phyloP scores from a whole-genome alignment of 2,797 vertebrate species.

The Darevskia mixta region DNA sequence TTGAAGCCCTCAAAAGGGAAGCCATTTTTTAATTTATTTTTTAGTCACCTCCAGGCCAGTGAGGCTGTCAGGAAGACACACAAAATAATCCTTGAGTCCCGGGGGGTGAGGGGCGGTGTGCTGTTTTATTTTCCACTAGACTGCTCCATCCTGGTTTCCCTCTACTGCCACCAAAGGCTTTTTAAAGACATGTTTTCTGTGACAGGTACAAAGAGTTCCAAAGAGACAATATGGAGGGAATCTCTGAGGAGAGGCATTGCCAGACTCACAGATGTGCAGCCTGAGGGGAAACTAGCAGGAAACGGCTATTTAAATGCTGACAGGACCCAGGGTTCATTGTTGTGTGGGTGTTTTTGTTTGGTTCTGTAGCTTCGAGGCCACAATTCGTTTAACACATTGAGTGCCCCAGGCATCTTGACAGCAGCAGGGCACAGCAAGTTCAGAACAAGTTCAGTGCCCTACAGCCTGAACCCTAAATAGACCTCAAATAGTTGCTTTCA shows the following conservation, averaged over 20 bases:
- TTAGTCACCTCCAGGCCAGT: background rate
- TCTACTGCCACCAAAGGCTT: background rate
- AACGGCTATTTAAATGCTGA: constrained; percentile 3
- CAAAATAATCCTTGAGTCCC: background rate
- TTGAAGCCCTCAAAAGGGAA: background rate
- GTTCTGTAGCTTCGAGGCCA: background rate
- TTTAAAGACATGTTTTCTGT: constrained; percentile 20
- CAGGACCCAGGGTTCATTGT: background rate
- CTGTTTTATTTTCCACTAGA: background rate
- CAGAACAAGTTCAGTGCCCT: background rate
- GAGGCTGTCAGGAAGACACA: background rate
- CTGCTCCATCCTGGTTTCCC: background rate
- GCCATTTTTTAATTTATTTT: background rate
- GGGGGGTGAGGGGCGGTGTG: background rate
- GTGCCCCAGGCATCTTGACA: background rate
- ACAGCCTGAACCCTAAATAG: background rate
- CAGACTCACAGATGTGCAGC: constrained; percentile 12
- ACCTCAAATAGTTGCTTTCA: background rate
- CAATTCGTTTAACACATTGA: background rate
- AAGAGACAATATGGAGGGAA: background rate
- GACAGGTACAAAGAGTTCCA: constrained; percentile 28
- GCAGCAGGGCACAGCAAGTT: background rate
- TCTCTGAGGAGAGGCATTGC: background rate
- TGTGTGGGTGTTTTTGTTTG: background rate
- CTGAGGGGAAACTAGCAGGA: constrained; percentile 11